Evolutionary conservation across 1,140 invertebrate species (phyloP), one percentile per base, ranked within the genome.

Genomic region (Zaprionus inermis): DNA sequence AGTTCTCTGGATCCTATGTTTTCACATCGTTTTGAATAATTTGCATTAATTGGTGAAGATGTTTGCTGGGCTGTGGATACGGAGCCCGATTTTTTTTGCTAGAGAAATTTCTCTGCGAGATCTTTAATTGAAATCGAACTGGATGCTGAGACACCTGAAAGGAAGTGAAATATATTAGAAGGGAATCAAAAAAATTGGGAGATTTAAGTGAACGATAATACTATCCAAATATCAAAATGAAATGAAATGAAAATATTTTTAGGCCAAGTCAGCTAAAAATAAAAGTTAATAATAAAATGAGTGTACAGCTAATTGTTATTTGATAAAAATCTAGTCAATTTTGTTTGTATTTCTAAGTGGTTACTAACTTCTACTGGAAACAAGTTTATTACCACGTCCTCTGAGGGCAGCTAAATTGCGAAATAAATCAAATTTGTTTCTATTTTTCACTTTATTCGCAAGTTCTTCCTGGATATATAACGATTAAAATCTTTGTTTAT

Each of bases 41-140:
- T 65, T 28, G 55, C 65, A 70, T 70, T 79, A 61, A 73, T 65
- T 66, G 55, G 56, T 30, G 76, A 61, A 41, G 59, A 63, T 61
- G 68, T 70, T 56, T 63, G 59, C 72, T 75, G 70, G 84, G 76
- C 71, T 68, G 58, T 70, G 18, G 70, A 69, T 49, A 44, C 30
- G 34, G 58, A 81, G 91, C 94, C 94, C 93, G 93, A 93, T 91
- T 93, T 93, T 93, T 93, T 94, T 93, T 94, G 95, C 95, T 96
- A 96, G 94, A 96, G 95, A 91, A 96, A 94, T 93, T 96, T 96
- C 91, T 96, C 96, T 54, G 95, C 96, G 46, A 95, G 94, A 72
- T 95, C 96, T 93, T 95, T 96, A 54, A 95, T 96, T 65, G 95
- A 96, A 79, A 94, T 95, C 78, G 95, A 96, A 93, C 95, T 96